Evolutionary conservation across 2,113 vertebrate genomes (phyloP).

Genomic region (Strix aluco): DNA sequence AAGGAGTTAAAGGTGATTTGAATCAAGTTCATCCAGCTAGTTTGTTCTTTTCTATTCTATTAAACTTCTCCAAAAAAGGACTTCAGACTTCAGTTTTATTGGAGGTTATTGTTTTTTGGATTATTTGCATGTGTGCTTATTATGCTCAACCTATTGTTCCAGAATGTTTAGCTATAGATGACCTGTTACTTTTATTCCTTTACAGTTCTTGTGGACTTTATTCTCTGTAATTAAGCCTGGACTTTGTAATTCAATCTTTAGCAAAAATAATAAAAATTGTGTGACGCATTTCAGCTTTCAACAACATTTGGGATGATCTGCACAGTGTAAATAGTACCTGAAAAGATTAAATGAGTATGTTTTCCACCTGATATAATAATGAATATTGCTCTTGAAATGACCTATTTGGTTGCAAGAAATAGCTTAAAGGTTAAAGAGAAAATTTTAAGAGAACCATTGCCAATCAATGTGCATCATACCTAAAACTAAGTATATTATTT

Average conservation of each 20-base stretch:
- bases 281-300: not conserved
- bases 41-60: not conserved
- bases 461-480: not conserved
- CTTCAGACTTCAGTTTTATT: not conserved
- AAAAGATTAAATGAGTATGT: conserved; percentile 3
- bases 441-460: not conserved
- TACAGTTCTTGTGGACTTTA: not conserved
- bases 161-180: not conserved
- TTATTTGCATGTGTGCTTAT: not conserved
- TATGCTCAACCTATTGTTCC: not conserved
- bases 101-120: not conserved
- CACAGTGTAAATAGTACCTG: not conserved
- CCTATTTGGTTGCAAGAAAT: not conserved
- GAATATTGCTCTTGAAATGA: not conserved
- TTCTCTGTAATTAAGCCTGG: not conserved
- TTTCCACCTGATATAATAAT: not conserved
- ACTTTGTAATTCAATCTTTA: not conserved
- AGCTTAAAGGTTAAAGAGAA: not conserved
- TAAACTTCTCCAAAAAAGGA: not conserved
- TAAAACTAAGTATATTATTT: not conserved
- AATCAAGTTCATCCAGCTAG: not conserved
- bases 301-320: not conserved
- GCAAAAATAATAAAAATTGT: not conserved
- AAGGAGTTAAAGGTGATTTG: not conserved
- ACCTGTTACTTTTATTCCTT: not conserved